Evolutionary conservation across 1,140 invertebrate species (phyloP).

Genomic region (Phortica variegata): DNA sequence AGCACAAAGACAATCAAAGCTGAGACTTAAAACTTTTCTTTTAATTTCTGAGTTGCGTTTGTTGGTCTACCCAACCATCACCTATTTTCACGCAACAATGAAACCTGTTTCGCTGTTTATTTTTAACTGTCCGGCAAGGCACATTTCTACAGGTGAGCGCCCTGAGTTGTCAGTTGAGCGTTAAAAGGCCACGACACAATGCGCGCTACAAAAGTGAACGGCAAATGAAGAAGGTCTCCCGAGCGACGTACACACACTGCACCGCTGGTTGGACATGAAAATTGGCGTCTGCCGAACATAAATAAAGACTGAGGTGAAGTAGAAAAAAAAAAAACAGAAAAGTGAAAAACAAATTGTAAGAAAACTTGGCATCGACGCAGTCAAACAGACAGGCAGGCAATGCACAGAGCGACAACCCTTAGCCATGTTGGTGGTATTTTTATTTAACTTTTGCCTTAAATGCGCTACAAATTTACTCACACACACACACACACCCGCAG

Average conservation of each 20-base stretch:
- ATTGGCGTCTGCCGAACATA: slow-evolving; percentile 53
- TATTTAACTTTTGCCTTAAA: too few species aligned
- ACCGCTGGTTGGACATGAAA: slow-evolving; percentile 17
- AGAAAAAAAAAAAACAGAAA: slow-evolving; percentile 28
- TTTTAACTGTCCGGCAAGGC: not conserved
- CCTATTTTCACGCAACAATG: slow-evolving; percentile 25
- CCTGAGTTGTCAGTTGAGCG: too few species aligned
- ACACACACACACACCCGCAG: too few species aligned
- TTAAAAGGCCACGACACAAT: too few species aligned
- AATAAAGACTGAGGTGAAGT: slow-evolving; percentile 40
- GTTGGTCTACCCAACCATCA: slow-evolving; percentile 5
- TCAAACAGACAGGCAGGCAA: too few species aligned
- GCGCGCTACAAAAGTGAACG: too few species aligned
- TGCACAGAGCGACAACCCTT: too few species aligned
- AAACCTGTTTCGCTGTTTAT: slow-evolving; percentile 17
- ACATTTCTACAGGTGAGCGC: too few species aligned
- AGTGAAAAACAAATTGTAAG: too few species aligned
- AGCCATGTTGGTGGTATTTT: too few species aligned
- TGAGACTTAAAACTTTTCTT: slow-evolving; percentile 25
- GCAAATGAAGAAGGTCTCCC: not conserved
- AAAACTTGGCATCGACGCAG: too few species aligned
- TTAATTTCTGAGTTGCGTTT: slow-evolving; percentile 11
- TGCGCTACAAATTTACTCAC: too few species aligned
- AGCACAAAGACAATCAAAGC: slow-evolving; percentile 47
- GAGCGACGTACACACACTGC: not conserved